A percentile compares a stretch with the other conserved stretches of the same genome.
Evolutionary conservation across 2,888 invertebrate species (phyloP).

Genomic region (Pantelozetes paolii): DNA sequence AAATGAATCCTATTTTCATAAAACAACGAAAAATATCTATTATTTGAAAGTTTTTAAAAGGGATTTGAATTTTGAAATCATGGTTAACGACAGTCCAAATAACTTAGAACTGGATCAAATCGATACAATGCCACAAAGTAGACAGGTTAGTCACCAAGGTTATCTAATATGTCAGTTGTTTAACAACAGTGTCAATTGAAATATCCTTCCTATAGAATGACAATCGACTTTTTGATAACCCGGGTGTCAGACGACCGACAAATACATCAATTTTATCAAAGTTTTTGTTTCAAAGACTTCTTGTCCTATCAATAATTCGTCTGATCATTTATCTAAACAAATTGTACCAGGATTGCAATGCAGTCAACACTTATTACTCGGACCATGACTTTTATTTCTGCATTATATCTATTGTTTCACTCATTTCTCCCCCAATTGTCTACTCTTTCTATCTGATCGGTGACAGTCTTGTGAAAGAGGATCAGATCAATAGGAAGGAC

Average conservation of each 20-base stretch:
- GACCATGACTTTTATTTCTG: constrained; percentile 42
- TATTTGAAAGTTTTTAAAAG: too few relatives aligned
- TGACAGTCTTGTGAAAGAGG: constrained; percentile 44
- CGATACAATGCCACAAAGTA: background rate
- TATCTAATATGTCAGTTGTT: background rate
- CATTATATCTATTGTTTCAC: constrained; percentile 42
- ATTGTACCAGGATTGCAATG: constrained; percentile 47
- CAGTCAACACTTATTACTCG: constrained; percentile 44
- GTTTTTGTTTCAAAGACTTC: constrained; percentile 44
- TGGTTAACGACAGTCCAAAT: constrained; percentile 1
- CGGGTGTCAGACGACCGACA: background rate
- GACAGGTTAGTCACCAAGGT: background rate
- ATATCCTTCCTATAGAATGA: background rate
- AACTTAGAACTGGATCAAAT: constrained; percentile 21
- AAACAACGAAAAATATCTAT: too few relatives aligned
- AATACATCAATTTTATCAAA: background rate
- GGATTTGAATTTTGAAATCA: too few relatives aligned
- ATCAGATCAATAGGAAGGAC: constrained; percentile 42
- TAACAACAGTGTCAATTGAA: background rate
- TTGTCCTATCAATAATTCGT: constrained; percentile 43
- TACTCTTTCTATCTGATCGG: constrained; percentile 47
- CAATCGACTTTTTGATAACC: background rate
- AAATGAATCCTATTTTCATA: too few relatives aligned
- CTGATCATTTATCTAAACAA: constrained; percentile 47
- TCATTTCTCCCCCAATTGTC: constrained; percentile 45